Base-by-base conservation (phyloP, 2,113 vertebrate species). In the Tetrax tetrax region DNA sequence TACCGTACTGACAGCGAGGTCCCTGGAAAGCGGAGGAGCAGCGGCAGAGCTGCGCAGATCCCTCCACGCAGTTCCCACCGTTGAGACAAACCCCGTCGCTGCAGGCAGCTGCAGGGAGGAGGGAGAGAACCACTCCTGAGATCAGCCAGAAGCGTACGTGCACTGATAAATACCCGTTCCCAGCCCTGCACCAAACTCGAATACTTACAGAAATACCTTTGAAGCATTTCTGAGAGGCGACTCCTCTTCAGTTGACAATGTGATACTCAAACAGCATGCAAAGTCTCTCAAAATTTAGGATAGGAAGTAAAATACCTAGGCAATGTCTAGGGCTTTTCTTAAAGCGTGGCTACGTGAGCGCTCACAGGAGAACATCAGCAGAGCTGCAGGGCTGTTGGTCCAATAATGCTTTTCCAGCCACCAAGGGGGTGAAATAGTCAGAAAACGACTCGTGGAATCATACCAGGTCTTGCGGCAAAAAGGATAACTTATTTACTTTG, bases 1-100 rank as follows among this genome's bases (percentile, higher is more conserved):
- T 93, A 98, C 99, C 98, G 0, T 98, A 98, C 97, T 99, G 98
- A 75, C 99, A 99, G 97, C 96, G 98, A 70, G 99, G 97, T 4
- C 99, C 98, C 12, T 96, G 98, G 96, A 99, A 99, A 6, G 98
- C 98, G 2, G 94, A 50, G 41, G 98, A 96, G 92, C 99, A 99
- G 56, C 81, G 97, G 22, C 99, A 99, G 5, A 95, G 98, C 96
- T 97, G 98, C 1, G 96, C 89, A 12, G 98, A 98, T 57, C 98
- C 98, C 56, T 98, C 97, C 6, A 38, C 28, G 69, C 99, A 99
- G 1, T 61, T 98, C 37, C 98, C 98, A 5, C 98, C 97, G 0
- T 98, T 98, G 96, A 99, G 98, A 74, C 98, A 99, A 72, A 99
- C 63, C 0, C 98, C 96, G 0, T 95, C 86, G 35, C 93, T 97